Evolutionary conservation across 2,797 vertebrate genomes (phyloP).

Genomic region (Poliocrania exsul): DNA sequence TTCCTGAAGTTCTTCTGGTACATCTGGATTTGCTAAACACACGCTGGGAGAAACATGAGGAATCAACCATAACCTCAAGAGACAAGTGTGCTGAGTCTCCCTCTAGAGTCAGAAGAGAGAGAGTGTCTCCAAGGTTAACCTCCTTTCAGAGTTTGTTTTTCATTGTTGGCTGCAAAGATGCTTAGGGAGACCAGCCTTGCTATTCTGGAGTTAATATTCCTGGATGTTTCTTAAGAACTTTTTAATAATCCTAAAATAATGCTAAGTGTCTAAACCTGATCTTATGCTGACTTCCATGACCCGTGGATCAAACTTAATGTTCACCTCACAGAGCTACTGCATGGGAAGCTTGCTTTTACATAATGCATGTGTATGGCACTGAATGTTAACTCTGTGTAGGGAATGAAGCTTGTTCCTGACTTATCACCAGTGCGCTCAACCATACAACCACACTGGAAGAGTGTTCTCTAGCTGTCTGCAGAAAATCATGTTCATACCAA

Average conservation of each 20-base stretch:
- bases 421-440: background rate
- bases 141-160: background rate
- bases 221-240: background rate
- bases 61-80: background rate
- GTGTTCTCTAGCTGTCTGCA: background rate
- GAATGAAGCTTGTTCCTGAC: background rate
- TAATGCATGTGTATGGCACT: background rate
- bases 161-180: background rate
- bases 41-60: background rate
- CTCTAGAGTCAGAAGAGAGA: background rate
- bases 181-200: background rate
- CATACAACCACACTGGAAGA: background rate
- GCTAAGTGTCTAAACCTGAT: background rate
- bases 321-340: background rate
- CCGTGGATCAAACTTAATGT: background rate
- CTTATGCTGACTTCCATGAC: background rate
- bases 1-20: background rate
- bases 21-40: background rate
- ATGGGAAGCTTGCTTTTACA: background rate
- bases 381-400: background rate
- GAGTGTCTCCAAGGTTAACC: background rate
- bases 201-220: background rate
- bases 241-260: background rate
- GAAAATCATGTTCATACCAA: background rate
- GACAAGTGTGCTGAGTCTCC: background rate